These are phyloP conservation scores for Empidonax alnorum DNA, from an alignment of 2,113 vertebrate genomes.

Conservation along the genomic window DNA sequence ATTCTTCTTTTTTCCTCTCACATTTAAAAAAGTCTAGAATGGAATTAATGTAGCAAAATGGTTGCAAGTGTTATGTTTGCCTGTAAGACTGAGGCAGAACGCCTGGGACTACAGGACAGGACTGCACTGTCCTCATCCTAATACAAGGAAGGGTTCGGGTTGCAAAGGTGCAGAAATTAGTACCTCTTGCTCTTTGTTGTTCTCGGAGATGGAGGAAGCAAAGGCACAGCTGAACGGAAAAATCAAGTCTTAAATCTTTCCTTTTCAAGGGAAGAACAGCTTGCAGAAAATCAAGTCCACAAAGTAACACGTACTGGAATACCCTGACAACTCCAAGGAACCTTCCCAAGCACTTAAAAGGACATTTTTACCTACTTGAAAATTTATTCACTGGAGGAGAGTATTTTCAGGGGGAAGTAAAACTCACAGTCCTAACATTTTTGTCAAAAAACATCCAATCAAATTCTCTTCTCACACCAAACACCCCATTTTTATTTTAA, in stretches of 20 bases:
- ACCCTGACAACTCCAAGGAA: background rate
- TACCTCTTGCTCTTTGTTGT: accelerated
- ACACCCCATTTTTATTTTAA: background rate
- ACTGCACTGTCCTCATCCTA: background rate
- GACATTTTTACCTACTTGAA: background rate
- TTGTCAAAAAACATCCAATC: background rate
- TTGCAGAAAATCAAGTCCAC: background rate
- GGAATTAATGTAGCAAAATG: background rate
- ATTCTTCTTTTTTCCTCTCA: background rate
- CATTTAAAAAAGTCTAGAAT: background rate
- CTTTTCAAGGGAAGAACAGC: background rate
- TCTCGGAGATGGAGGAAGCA: background rate
- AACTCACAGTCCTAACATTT: background rate
- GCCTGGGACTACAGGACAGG: background rate
- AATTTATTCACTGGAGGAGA: background rate
- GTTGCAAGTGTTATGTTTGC: background rate
- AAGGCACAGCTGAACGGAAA: background rate
- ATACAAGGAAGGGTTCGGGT: background rate
- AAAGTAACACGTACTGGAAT: background rate
- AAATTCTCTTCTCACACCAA: background rate
- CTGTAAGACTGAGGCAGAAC: background rate
- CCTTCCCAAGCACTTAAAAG: accelerated
- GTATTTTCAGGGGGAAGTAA: background rate
- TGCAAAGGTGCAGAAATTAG: background rate
- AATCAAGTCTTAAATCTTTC: background rate